Base-by-base conservation (phyloP, 2,888 invertebrate genomes). In the Megamerina dolium region DNA sequence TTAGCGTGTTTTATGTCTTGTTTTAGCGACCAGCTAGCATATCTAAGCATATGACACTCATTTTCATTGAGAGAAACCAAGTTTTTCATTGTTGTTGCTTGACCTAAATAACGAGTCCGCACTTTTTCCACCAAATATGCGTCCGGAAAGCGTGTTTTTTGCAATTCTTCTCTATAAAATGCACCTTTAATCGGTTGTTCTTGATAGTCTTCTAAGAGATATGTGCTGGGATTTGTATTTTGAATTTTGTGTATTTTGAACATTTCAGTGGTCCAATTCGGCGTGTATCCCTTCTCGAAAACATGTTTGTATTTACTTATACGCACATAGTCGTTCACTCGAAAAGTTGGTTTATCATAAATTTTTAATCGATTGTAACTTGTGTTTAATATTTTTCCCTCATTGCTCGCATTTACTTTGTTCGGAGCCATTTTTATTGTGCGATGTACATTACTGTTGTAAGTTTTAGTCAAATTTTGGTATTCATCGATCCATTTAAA, bases 121-220 rank as follows among this genome's bases (percentile, higher is more conserved):
- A 61, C 48, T 48, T 58, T 61, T 47, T 63, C 61, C 14, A 66
- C 50, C 19, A 64, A 41, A 49, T 60, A 63, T 13, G 62, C 41
- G 34, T 64, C 50, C 2, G 59, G 56, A 55, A n/a, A 37, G n/a
- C 59, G 43, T 1, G 52, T 57, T 51, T 59, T 59, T 41, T 54
- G 55, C 9, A 64, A 33, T 56, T 65, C 63, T 39, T 54, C 36
- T 49, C 51, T 55, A 49, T 64, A 64, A 51, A 64, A 64, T 6
- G 50, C 47, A 21, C 62, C 62, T 29, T 55, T 49, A 20, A 68
- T 61, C 5, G 46, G 39, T 32, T 61, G 42, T 37, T 54, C 45
- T 29, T 51, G 42, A 45, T 57, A 38, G 55, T 65, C 55, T 49
- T 51, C 42, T 34, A 59, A 35, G 33, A 49, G 32, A 50, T 60